Conservation (phyloP, 2,113 vertebrate genomes). For the Osmerus mordax region DNA sequence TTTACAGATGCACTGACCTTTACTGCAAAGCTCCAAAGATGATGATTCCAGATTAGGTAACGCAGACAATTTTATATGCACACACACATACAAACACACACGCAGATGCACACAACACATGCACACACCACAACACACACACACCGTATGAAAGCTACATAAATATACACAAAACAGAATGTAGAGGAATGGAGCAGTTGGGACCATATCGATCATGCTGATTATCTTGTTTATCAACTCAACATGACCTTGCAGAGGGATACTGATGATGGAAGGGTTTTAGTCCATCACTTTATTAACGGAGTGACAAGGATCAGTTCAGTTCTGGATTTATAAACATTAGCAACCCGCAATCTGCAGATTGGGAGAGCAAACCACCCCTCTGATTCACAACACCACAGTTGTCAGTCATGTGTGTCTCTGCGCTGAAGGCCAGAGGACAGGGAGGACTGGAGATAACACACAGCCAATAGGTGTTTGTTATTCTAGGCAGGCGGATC, state of each 20-base stretch:
- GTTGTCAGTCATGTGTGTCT: no score
- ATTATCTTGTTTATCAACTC: background rate
- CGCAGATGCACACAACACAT: background rate
- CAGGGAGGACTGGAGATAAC: no score
- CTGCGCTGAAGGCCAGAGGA: no score
- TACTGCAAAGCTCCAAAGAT: slow-evolving; percentile 26
- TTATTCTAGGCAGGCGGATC: no score
- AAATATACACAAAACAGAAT: background rate
- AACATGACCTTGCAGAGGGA: background rate
- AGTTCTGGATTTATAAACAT: background rate
- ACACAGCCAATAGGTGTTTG: no score
- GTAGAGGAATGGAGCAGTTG: background rate
- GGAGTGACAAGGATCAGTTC: background rate
- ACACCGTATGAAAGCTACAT: background rate
- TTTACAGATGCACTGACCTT: slow-evolving; percentile 24
- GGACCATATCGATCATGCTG: no score
- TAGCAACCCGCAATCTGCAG: background rate
- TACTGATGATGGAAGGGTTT: background rate
- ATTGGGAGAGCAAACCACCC: background rate
- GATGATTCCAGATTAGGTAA: slow-evolving; percentile 25
- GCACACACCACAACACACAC: background rate
- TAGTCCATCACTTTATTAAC: background rate
- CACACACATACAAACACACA: background rate
- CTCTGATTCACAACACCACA: no score
- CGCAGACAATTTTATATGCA: background rate